Base-by-base conservation (phyloP, 2,888 invertebrate genomes). In the Drosophila aldrichi region DNA sequence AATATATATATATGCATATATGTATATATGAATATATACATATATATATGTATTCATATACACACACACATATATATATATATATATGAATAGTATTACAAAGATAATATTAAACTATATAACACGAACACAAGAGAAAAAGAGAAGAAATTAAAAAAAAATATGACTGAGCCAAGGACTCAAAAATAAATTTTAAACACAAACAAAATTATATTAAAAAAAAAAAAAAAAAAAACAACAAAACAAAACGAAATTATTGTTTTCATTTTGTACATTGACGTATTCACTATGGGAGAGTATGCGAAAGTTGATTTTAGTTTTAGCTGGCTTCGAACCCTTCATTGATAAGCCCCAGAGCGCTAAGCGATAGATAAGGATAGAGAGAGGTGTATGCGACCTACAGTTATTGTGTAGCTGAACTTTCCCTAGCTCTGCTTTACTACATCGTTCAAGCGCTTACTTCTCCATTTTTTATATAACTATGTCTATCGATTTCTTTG, bases 101-200 rank as follows among this genome's bases (percentile, higher is more conserved):
- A 70, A 22, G 68, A 69, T 44, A 66, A 77, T 59, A 74, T 43
- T 43, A 34, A 54, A 54, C 32, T 36, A 51, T 20, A 34, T 34
- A 49, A 69, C 68, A 66, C 62, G 60, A 73, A 51, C 60, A 63
- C 38, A 49, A 60, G 65, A 79, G 56, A 66, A 73, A 68, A 40
- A 77, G 32, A 78, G 70, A 79, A 70, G 63, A 71, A 74, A 81
- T 77, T 81, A 68, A 61, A 81, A 68, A 61, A 81, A 77, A 81
- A 89, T 89, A 91, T 89, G 92, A 92, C 91, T 92, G 92, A 92
- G 92, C 89, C 89, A 84, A 81, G 74, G 90, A 91, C 92, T 92
- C 92, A 86, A 82, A 90, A 89, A 84, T 86, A 92, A 76, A 88
- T 82, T 88, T 83, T 79, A 80, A 77, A 81, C 79, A 76, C 54